Base-by-base conservation (phyloP, 2,888 invertebrate species). In the Octodonta nipae region DNA sequence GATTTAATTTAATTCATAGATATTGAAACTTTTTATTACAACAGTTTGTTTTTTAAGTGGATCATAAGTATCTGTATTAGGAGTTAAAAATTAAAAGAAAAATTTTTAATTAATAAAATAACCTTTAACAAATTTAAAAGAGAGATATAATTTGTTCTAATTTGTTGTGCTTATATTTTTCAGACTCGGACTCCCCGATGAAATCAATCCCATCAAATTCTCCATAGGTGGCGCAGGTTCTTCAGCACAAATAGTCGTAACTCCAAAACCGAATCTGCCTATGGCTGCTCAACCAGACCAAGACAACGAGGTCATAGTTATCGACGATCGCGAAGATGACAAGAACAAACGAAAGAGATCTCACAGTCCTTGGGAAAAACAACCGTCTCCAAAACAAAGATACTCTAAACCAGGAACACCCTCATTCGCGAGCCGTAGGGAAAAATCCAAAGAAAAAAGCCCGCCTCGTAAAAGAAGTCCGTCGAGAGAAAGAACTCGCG, bases 291-390 rank as follows among this genome's bases (percentile, higher is more conserved):
- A 47, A 26, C 57, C 56, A 0, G 59, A 60, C 38, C 52, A 54
- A 34, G 61, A 62, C 38, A 54, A 56, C 12, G 59, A 60, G 26
- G 44, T 52, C 2, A 49, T 52, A 16, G 34, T 51, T 3, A 57
- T 61, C 26, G 61, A 63, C 14, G 61, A 63, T 37, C 55, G 58
- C 13, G 50, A 50, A 12, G 47, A 41, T 37, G 50, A 41, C 37
- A 52, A 42, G 14, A 24, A 33, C 7, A 35, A 33, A 7, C 36
- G 30, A 26, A 22, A 15, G 7, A 45, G 60, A 20, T 57, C 61
- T 5, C 56, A 51, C 38, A 59, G 55, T 41, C 63, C 63, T 0
- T 63, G 63, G 63, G 64, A 64, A 40, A 49, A 44, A 3, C 56
- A 53, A 13, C 42, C 38, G 3, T 15, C 39, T 7, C 35, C 42